Evolutionary conservation across 2,113 vertebrate species (phyloP), one percentile per base, ranked within the genome.

Genomic region (Chascanopsetta lugubris): DNA sequence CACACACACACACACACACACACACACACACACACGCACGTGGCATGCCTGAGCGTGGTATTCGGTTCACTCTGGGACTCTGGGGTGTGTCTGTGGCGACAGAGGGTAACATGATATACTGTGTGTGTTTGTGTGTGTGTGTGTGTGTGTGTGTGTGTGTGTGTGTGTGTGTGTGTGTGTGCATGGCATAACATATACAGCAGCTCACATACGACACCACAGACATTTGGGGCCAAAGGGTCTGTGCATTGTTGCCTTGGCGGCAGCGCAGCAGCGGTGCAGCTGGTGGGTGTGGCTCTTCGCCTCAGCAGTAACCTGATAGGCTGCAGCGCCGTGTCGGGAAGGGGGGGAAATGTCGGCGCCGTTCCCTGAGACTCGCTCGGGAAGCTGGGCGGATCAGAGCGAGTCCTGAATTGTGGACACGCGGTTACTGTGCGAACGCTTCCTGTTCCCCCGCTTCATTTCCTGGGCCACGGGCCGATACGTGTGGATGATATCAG

Each of bases 1-100:
- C 54, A 40, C 42, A 60, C n/a, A 57, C 48, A 29, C 69, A 27
- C 40, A 51, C 65, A 56, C 32, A 53, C 40, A 53, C 32, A 69
- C 45, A 62, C 38, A 50, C 63, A 43, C 34, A 54, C 12, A 59
- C 54, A 40, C 42, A 61, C 59, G 68, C 53, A 77, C 53, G 49
- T 42, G 72, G 40, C 79, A 50, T 67, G 71, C 75, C 72, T 74
- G 22, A 26, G 20, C 59, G 56, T 75, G 83, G 85, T 69, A 87
- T 90, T 82, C 17, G 30, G 73, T 78, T 77, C 75, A 60, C 27
- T 70, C 79, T 59, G 80, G 70, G 60, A 82, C 71, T 72, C 74
- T 38, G 40, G 85, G 88, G 83, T 82, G 85, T 77, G 85, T 88
- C 81, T 61, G 59, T 59, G 65, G 86, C 60, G 66, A 81, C 77